Conservation (phyloP, 2,797 vertebrate species). For the Malacoraja senta region DNA sequence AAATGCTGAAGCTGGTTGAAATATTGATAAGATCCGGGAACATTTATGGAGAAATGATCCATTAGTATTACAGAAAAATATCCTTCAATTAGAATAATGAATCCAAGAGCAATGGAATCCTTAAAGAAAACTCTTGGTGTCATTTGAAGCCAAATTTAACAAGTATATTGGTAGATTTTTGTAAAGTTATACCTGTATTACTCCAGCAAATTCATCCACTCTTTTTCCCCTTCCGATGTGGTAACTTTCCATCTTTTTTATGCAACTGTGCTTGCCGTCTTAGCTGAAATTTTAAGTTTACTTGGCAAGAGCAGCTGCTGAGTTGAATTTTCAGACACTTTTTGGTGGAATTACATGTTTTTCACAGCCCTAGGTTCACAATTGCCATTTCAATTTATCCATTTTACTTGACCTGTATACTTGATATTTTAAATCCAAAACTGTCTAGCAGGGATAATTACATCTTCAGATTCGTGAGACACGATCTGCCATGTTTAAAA, state of each 20-base stretch:
- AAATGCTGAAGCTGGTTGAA: too few species aligned
- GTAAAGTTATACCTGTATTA: background rate
- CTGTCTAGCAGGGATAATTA: too few species aligned
- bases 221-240: background rate
- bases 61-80: too few species aligned
- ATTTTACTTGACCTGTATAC: too few species aligned
- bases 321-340: background rate
- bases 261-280: background rate
- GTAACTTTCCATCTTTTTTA: background rate
- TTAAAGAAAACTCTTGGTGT: background rate
- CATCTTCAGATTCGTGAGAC: too few species aligned
- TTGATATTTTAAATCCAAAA: background rate
- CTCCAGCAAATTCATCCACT: background rate
- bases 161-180: background rate
- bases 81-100: too few species aligned
- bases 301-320: background rate
- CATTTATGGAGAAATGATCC: too few species aligned
- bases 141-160: background rate
- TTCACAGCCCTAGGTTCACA: background rate
- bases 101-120: too few species aligned
- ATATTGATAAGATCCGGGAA: too few species aligned
- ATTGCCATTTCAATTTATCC: background rate
- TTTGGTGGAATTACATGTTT: background rate
- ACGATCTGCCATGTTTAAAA: too few species aligned
- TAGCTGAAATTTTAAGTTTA: background rate